Base-by-base conservation (phyloP, 1,140 invertebrate species). In the Anadara kagoshimensis region DNA sequence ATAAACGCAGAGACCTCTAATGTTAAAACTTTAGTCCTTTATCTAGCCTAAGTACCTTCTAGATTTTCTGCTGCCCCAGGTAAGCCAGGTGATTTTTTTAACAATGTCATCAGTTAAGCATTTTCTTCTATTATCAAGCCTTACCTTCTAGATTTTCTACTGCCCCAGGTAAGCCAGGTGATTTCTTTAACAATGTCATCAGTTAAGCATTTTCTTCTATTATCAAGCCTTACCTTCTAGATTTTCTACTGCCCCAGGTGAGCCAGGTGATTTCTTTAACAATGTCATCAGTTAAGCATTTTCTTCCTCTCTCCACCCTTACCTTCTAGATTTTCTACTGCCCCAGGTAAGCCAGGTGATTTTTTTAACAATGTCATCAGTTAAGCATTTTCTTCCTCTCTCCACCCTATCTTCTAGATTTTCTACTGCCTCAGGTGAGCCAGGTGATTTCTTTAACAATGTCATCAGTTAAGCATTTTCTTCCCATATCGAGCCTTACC, bases 321-420 rank as follows among this genome's bases (percentile, higher is more conserved):
- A n/a, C n/a, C n/a, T n/a, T 53, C 75, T 18, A 54, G 56, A 11
- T 65, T 69, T 5, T 70, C 77, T 0, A 51, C 66, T n/a, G 51
- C 29, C 14, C 75, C 75, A 36, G 29, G 29, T 36, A 7, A 36
- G 2, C 29, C 29, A 36, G 29, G 29, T 7, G 29, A 36, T 65
- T 79, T 79, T 24, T 74, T 65, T 8, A 91, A 69, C 68, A 87
- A 58, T 26, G 84, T 56, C 78, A 86, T 79, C 26, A 87, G 58
- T 43, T 64, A 75, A 12, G 81, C 78, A 61, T 85, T 87, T 73
- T 87, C 86, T 67, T 86, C 85, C 64, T 86, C 69, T 92, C 91
- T 43, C 91, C 45, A 92, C 73, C 58, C 91, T 88, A 51, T 91
- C 91, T 1, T 90, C 92, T 22, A 90, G 90, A 73, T 91, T 91